Evolutionary conservation across 2,797 vertebrate genomes (phyloP).

Genomic region (Myripristis murdjan): DNA sequence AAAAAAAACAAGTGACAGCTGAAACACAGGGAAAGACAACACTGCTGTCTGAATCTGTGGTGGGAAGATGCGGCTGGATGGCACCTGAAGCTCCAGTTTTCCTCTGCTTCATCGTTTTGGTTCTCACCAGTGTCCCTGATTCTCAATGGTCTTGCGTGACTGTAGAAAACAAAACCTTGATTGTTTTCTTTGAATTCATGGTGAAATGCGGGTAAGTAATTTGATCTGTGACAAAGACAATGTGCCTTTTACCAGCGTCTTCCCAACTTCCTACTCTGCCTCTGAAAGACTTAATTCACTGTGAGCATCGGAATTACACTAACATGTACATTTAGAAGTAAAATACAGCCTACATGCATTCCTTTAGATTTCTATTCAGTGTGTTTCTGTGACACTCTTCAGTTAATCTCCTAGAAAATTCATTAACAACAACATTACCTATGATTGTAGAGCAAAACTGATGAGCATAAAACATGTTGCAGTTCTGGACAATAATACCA

Average conservation of each 20-base stretch:
- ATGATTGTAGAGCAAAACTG: neutral
- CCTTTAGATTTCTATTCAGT: constrained; percentile 7
- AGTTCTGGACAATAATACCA: neutral
- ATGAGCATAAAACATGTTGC: neutral
- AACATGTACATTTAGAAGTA: constrained; percentile 27
- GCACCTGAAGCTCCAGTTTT: constrained; percentile 86
- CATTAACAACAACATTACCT: neutral
- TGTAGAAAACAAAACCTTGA: constrained; percentile 81
- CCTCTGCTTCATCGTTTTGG: constrained; percentile 69
- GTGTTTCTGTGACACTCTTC: neutral
- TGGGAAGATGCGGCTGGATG: constrained; percentile 40
- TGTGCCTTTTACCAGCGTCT: constrained; percentile 67
- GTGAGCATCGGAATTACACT: neutral
- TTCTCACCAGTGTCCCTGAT: constrained; percentile 76
- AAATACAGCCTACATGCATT: constrained; percentile 23
- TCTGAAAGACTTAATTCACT: constrained; percentile 29
- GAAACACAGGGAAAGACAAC: constrained; percentile 53
- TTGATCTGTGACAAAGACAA: constrained; percentile 72
- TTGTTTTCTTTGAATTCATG: constrained; percentile 81
- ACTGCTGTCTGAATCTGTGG: constrained; percentile 59
- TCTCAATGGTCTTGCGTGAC: constrained; percentile 79
- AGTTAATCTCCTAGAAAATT: constrained; percentile 6
- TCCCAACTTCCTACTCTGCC: constrained; percentile 45
- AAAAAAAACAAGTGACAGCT: constrained; percentile 39
- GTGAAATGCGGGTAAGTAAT: constrained; percentile 81